Evolutionary conservation across 2,888 invertebrate genomes (phyloP), one percentile per base, ranked within the genome.

Genomic region (Periphyllus acericola): DNA sequence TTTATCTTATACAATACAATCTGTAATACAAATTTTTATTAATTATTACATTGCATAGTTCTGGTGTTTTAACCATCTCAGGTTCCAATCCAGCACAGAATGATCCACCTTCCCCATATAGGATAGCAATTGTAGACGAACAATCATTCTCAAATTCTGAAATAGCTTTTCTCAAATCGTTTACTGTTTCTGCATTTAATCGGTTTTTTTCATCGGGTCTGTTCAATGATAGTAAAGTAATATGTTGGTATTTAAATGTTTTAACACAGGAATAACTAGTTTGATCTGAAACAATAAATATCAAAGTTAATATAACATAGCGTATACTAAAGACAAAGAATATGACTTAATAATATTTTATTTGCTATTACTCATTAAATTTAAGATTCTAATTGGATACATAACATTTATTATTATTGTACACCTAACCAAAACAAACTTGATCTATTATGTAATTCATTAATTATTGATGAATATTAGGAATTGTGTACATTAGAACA

Each of bases 61-160:
- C 72, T 52, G 32, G 11, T 14, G 60, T 8, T n/a, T 83, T 34
- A 0, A n/a, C 92, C 86, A 98, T 96, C 83, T 95, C 93, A 83
- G 98, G 93, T 92, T 99, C 98, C 91, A 95, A 96, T 0, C 99
- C 99, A 4, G 98, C 94, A 92, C 97, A 98, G 92, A 99, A 99
- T 88, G 95, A 96, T 0, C 98, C 98, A n/a, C 98, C 98, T 90
- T 94, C 94, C 14, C 99, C 99, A 91, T 97, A 94, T 3, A 99
- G 92, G 3, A 99, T 95, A 14, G 95, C 96, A 8, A 95, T 95
- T 89, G 93, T 92, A 0, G 95, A 93, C 0, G 93, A 92, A 0
- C 93, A 92, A 91, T 98, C 96, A 55, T 94, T 93, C 90, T 99
- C 97, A 92, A 98, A 98, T 29, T 93, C 92, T 89, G 94, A 92